Base-by-base conservation (phyloP, 2,888 invertebrate species). In the Spisula subtruncata region DNA sequence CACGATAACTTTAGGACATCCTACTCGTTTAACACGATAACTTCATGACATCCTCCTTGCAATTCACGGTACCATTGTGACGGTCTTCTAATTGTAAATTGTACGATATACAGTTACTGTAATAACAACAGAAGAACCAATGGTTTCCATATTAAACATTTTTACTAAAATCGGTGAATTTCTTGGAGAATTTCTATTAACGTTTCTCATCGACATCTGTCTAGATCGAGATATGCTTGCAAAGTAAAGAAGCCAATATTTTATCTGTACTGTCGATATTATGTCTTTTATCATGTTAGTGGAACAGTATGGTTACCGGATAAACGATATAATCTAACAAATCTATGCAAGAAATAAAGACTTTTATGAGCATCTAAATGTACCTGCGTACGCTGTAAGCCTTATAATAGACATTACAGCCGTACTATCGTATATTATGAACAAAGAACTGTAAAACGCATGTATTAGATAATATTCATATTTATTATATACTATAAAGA, bases 401-500 rank as follows among this genome's bases (percentile, higher is more conserved):
- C 25, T 66, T 25, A 6, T 0, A 25, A 66, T 8, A 5, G 8
- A 8, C 8, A 8, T 2, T 41, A 5, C 8, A 66, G 25, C 60
- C 25, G 6, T 20, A 25, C 8, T 10, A 2, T 25, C 60, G 25
- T n/a, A 25, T 66, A n/a, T 25, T 66, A 25, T n/a, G 60, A 66
- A 66, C 60, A 66, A 66, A 66, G 60, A 4, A 66, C 25, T 66
- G 25, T 66, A n/a, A 66, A 66, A 66, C 8, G n/a, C 25, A 25
- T n/a, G 60, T 66, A 66, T 66, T 66, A 25, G 6, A 66, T 66
- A n/a, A 10, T 25, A 66, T 66, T 66, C 60, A 66, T 66, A 51
- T 66, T 66, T 66, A 66, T 66, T 20, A 66, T n/a, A 66, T 25
- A 25, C 60, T n/a, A 25, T 66, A 25, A 66, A 66, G n/a, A 66